phyloP scores from a whole-genome alignment of 2,797 vertebrate genomes.

The Girardinus metallicus region DNA sequence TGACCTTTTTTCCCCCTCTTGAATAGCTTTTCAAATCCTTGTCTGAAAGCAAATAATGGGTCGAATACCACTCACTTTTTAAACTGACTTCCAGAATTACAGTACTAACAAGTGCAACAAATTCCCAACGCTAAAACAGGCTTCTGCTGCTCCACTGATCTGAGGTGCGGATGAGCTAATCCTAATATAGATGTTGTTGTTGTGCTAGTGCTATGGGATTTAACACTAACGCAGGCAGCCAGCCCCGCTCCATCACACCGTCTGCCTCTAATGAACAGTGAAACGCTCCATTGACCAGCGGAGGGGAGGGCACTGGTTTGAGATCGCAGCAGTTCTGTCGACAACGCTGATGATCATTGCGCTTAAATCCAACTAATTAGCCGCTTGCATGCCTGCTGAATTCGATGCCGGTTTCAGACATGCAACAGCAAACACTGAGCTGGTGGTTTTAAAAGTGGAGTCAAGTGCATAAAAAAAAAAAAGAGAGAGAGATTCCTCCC shows the following conservation, averaged over 20 bases:
- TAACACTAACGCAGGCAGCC: constrained; percentile 65
- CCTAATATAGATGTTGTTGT: constrained; percentile 54
- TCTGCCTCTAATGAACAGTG: constrained; percentile 70
- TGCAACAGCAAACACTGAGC: constrained; percentile 71
- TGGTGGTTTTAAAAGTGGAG: constrained; percentile 72
- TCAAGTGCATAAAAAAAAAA: constrained; percentile 75
- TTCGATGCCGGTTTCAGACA: constrained; percentile 70
- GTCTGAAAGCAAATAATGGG: neutral
- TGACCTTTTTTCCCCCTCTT: neutral
- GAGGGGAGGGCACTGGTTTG: constrained; percentile 62
- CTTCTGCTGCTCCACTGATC: constrained; percentile 12
- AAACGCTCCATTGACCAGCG: constrained; percentile 71
- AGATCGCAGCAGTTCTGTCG: constrained; percentile 81
- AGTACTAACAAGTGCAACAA: constrained; percentile 7
- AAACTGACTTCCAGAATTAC: constrained; percentile 5
- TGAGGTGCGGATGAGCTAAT: constrained; percentile 12
- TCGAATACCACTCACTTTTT: neutral
- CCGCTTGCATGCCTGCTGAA: constrained; percentile 67
- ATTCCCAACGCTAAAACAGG: neutral
- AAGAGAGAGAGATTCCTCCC: constrained; percentile 34
- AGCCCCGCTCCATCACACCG: constrained; percentile 61
- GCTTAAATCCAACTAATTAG: constrained; percentile 83
- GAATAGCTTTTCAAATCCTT: neutral
- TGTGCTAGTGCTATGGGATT: constrained; percentile 39
- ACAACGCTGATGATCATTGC: constrained; percentile 79